Evolutionary conservation across 2,888 invertebrate species (phyloP), one percentile per base, ranked within the genome.

Genomic region (Idaea biselata): DNA sequence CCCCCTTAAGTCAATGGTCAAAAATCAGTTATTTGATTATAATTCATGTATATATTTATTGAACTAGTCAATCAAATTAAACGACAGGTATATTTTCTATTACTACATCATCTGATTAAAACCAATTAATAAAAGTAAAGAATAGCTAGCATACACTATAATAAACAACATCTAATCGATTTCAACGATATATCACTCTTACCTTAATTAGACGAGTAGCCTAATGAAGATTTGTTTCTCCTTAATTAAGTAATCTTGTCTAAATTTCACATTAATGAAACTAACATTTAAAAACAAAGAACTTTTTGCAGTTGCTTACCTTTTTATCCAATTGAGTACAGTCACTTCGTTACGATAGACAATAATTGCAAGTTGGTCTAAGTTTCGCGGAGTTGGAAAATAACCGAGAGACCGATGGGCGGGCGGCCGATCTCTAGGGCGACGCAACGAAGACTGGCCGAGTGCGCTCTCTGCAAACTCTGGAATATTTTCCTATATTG

Each of bases 371-470:
- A 16, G 4, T 44, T 18, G 53, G 55, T 32, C 17, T 60, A 70
- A 68, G 66, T 74, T 67, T 31, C 58, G 31, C 59, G 57, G 44
- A 32, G 14, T 44, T 54, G 58, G 57, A 64, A 54, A 18, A 53
- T 44, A 8, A 7, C 44, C 2, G 44, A 44, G 44, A 44, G 44
- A 44, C 44, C 44, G 8, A 31, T 64, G 63, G 68, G 71, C 72
- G 76, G 72, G 68, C 73, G 70, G 61, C 72, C 74, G 68, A 65
- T 66, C 78, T 64, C 71, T 63, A 62, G 69, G 76, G 77, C 80
- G 78, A 76, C 68, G 69, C 58, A 62, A 60, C 63, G 66, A 70
- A 58, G 32, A 81, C 81, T 81, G 80, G 44, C 14, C 44, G 8
- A 8, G 14, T 11, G 3, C 3, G 44, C 44, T 44, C 44, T 44